Evolutionary conservation across 2,888 invertebrate genomes (phyloP), one percentile per base, ranked within the genome.

Genomic region (Parelbella ahira): DNA sequence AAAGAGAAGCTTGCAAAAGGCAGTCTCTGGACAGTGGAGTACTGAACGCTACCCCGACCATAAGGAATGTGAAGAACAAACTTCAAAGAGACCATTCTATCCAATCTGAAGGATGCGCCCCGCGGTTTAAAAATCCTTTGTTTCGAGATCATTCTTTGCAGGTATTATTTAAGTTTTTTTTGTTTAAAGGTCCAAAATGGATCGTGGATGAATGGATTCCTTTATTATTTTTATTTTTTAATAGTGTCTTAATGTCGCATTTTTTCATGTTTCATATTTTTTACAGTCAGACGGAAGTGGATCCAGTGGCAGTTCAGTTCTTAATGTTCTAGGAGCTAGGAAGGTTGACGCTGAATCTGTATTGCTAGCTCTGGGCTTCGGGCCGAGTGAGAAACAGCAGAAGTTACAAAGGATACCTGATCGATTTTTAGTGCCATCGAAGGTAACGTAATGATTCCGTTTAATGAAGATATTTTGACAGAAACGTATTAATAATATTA

Each of bases 341-440:
- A 93, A 92, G 63, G 94, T 95, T 10, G 96, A 97, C 82, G 97
- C 97, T 0, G 97, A 97, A 69, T 94, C 95, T 38, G 92, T 97
- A 39, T 88, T 97, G 13, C 79, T 95, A 34, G 94, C 93, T 51
- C 84, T 95, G 38, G 95, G 95, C 5, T 95, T 95, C 71, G 94
- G 94, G 0, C 94, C 93, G 4, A 88, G 91, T 42, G 89, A 89
- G 53, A 90, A 91, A 46, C 90, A 91, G 36, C 92, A 92, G 60
- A 90, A 92, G 54, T 69, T 92, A 8, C 92, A 93, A 42, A 91
- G 96, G 54, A 95, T 97, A 74, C 97, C 97, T 1, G 92, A 83
- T 49, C 74, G 89, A 63, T 97, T 97, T 71, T 88, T 97, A 42
- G 92, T 92, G 51, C 96, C 95, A 39, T 96, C 96, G 1, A 90